Percentiles rank a stretch among this genome's conserved stretches.
Evolutionary conservation across 2,797 vertebrate genomes (phyloP).

Genomic region (Rhyacichthys aspro): DNA sequence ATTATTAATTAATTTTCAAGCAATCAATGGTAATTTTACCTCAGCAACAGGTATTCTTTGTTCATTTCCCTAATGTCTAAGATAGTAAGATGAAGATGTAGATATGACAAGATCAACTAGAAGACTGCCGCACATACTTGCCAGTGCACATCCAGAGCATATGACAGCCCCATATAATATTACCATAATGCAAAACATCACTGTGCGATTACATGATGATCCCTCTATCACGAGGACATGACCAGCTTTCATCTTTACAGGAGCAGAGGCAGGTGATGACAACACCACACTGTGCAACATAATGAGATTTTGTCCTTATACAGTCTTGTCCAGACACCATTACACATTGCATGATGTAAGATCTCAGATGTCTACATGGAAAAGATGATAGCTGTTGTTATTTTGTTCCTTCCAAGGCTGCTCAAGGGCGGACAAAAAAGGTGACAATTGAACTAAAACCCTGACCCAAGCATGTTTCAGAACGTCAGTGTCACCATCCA

Average conservation of each 20-base stretch:
- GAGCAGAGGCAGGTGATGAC: slow-evolving; percentile 24
- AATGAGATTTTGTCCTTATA: slow-evolving; percentile 44
- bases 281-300: slow-evolving; percentile 34
- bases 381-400: slow-evolving; percentile 2
- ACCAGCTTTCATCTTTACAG: slow-evolving; percentile 35
- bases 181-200: slow-evolving; percentile 14
- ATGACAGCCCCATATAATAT: slow-evolving; percentile 2
- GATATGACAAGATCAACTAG: background rate
- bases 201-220: slow-evolving; percentile 23
- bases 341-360: slow-evolving; percentile 19
- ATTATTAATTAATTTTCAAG: background rate
- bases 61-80: background rate
- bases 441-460: background rate
- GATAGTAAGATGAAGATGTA: background rate
- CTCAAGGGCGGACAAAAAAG: slow-evolving; percentile 20
- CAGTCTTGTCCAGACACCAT: slow-evolving; percentile 13
- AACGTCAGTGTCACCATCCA: background rate
- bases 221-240: slow-evolving; percentile 26
- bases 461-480: slow-evolving; percentile 1
- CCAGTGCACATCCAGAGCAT: background rate
- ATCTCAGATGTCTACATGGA: background rate
- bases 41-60: background rate
- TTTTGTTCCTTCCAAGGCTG: slow-evolving; percentile 2
- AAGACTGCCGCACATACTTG: background rate
- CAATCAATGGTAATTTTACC: background rate